phyloP scores from a whole-genome alignment of 2,888 invertebrate genomes.

The Cataglyphis cursor region DNA sequence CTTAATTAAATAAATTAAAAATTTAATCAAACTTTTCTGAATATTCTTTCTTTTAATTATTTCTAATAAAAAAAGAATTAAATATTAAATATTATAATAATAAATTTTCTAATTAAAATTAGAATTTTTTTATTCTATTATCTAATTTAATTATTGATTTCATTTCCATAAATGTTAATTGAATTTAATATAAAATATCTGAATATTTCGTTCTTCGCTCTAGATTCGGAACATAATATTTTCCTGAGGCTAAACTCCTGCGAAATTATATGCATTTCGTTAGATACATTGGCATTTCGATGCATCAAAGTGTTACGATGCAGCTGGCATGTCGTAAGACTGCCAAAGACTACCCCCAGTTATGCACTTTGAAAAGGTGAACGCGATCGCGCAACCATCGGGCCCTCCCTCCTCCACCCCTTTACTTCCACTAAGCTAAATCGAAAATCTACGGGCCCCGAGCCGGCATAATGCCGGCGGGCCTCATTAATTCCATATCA shows the following conservation, averaged over 20 bases:
- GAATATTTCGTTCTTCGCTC: not conserved
- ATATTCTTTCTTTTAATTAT: not conserved
- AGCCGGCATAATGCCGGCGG: slow-evolving; percentile 72
- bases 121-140: not conserved
- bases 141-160: not conserved
- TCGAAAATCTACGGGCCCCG: slow-evolving; percentile 70
- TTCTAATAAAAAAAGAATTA: not conserved
- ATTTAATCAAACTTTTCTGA: not conserved
- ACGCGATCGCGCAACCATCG: slow-evolving; percentile 33
- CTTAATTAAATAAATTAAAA: not conserved
- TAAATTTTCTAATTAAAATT: not conserved
- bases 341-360: slow-evolving; percentile 24
- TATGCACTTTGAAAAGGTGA: slow-evolving; percentile 62
- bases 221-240: not conserved
- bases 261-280: not conserved
- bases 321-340: slow-evolving; percentile 64
- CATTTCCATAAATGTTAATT: not conserved
- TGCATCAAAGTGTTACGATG: slow-evolving; percentile 32
- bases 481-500: slow-evolving; percentile 87
- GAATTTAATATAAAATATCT: not conserved
- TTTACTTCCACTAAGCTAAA: slow-evolving; percentile 67
- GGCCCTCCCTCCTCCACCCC: slow-evolving; percentile 24
- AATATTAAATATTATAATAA: not conserved
- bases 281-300: not conserved
- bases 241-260: not conserved